Base-by-base conservation (phyloP, 37 sponge, comb jelly and placozoan genomes). In the Halichondria panicea region DNA sequence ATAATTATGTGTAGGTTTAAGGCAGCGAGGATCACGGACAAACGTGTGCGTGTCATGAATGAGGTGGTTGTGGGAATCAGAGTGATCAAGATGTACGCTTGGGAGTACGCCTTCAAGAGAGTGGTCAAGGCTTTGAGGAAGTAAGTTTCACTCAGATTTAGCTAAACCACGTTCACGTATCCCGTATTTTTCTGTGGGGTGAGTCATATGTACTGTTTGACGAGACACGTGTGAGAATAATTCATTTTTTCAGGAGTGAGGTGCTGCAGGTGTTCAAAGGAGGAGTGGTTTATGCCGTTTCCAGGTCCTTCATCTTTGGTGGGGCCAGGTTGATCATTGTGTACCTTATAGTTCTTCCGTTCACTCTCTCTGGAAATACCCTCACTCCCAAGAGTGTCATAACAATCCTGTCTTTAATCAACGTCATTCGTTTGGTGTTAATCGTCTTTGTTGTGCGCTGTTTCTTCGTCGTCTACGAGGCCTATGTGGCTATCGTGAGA, bases 11-110 rank as follows among this genome's bases (percentile, higher is more conserved):
- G 6, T 35, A 91, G 92, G 41, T 70, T 83, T 9, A 78, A 78
- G 44, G 72, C 87, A 38, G 93, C 89, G 27, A 15, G 22, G 37
- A 37, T 80, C 44, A 92, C 92, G 4, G 93, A 93, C 75, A 81
- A 76, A 30, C 65, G 93, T 25, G 70, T 93, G 0, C 60, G 62
- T 42, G 43, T 88, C 54, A 93, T 93, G 89, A 93, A 88, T 66
- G 90, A 93, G 63, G 68, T 93, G 52, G 88, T 93, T 66, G 40
- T 82, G 46, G 89, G 93, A 15, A 93, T 93, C 63, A 88, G 87
- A 72, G 79, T 88, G 43, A 93, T 93, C 68, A 93, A 93, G 84
- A 93, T 93, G 93, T 93, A 93, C 56, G 93, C 74, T 44, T 93
- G 93, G 93, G 93, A 93, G 87, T 57, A 88, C 64, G 79, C 93